Base-by-base conservation (phyloP, 2,888 invertebrate genomes). In the Drosophila imparisetae region DNA sequence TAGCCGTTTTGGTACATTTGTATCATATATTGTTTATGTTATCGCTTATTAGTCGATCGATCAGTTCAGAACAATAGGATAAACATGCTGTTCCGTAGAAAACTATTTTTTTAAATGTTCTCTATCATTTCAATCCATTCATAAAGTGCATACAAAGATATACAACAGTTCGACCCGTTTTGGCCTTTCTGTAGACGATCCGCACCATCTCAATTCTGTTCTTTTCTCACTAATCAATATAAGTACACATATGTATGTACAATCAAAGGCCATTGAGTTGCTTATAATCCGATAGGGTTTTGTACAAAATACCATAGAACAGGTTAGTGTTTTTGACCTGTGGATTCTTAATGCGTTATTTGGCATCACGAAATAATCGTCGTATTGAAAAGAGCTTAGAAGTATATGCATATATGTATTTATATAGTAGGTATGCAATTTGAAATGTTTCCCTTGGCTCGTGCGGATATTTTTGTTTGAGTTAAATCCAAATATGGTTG, bases 201-300 rank as follows among this genome's bases (percentile, higher is more conserved):
- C n/a, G n/a, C 60, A n/a, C 32, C 32, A 59, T 21, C 45, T 48
- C 32, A 27, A 48, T 34, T 32, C 42, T 42, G 5, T 34, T n/a
- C 13, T 11, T 10, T 58, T 30, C 30, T 4, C 21, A 21, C 15
- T 7, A n/a, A 32, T 13, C 21, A 7, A 52, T 13, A 13, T 21
- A 42, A 6, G 7, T 15, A 21, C 21, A 32, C 6, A 24, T 29
- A 29, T 38, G 36, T 21, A 1, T n/a, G 10, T 40, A 40, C 21
- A 13, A 21, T 45, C 45, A 21, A 21, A 21, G 45, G 13, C 15
- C 21, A 45, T 45, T 45, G 13, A 21, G 7, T 15, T 45, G 21
- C 45, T 7, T 45, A 15, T 15, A 24, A 24, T 24, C 45, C 24
- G 2, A 8, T 24, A 15, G 15, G 21, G 11, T 5, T 5, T 8